These are phyloP conservation scores for Bombus impatiens DNA, from an alignment of 1,140 invertebrate species.

Conservation along the genomic window DNA sequence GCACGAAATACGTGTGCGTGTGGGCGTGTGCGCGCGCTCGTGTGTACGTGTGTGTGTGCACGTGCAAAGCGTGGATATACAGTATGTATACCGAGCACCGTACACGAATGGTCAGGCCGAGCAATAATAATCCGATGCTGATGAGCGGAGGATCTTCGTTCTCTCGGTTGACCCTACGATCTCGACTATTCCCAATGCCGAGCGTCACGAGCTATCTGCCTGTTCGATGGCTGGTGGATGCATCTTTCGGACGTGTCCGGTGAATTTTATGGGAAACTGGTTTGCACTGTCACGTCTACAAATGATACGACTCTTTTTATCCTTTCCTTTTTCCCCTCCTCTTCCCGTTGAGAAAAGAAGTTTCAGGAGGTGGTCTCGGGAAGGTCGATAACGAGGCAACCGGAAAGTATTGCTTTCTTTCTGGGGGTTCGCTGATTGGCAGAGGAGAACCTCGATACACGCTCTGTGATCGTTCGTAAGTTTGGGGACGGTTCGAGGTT, in stretches of 20 bases:
- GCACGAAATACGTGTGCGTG: not conserved
- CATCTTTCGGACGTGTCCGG: conserved; percentile 27
- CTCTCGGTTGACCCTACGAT: conserved; percentile 37
- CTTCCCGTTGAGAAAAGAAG: not conserved
- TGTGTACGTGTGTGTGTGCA: not conserved
- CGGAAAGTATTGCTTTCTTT: conserved; percentile 11
- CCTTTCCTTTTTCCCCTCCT: not conserved
- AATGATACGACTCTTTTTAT: conserved; percentile 23
- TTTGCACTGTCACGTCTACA: conserved; percentile 23
- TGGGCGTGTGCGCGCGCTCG: not conserved
- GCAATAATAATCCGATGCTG: conserved; percentile 67
- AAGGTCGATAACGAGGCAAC: conserved; percentile 21
- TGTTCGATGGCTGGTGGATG: conserved; percentile 26
- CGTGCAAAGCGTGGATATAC: not conserved
- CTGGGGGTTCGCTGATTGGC: conserved; percentile 9
- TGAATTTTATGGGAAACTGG: conserved; percentile 39
- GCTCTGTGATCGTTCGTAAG: conserved; percentile 2
- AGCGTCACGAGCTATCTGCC: conserved; percentile 25
- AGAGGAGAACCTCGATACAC: not conserved
- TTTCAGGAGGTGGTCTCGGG: not conserved
- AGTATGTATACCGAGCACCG: not conserved
- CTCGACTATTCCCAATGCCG: conserved; percentile 34
- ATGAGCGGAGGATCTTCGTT: conserved; percentile 52
- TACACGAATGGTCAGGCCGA: conserved; percentile 24
- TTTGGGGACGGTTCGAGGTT: not conserved